These are phyloP conservation scores for Coregonus suidteri DNA, from an alignment of 2,797 vertebrate species.

Conservation along the genomic window DNA sequence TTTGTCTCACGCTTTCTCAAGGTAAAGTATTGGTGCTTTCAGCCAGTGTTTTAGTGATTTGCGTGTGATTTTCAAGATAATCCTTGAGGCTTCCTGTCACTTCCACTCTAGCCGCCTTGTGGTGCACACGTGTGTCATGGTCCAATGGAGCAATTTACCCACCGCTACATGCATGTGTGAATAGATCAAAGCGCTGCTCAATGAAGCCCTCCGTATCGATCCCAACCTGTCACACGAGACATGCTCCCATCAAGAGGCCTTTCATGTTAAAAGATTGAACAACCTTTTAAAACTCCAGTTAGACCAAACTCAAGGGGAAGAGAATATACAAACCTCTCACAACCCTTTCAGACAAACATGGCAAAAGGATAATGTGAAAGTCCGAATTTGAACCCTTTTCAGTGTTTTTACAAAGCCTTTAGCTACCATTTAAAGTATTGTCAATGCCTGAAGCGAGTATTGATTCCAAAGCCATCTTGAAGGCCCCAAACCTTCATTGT, in stretches of 20 bases:
- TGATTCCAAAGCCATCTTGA: slow-evolving; percentile 40
- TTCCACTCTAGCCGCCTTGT: slow-evolving; percentile 8
- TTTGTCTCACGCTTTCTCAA: not conserved
- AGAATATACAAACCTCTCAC: not conserved
- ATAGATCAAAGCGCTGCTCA: slow-evolving; percentile 23
- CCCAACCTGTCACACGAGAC: slow-evolving; percentile 27
- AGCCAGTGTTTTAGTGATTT: not conserved
- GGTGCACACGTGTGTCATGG: slow-evolving; percentile 1
- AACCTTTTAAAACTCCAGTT: slow-evolving; percentile 40
- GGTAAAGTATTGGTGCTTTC: not conserved
- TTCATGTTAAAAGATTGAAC: slow-evolving; percentile 21
- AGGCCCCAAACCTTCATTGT: not conserved
- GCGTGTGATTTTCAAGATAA: not conserved
- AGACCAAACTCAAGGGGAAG: slow-evolving; percentile 16
- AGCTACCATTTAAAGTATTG: slow-evolving; percentile 71
- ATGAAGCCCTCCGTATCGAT: slow-evolving; percentile 40
- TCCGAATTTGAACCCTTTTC: slow-evolving; percentile 50
- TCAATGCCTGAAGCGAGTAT: slow-evolving; percentile 65
- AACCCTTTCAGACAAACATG: not conserved
- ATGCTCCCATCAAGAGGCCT: slow-evolving; percentile 23
- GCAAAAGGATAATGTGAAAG: slow-evolving; percentile 54
- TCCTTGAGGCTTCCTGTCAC: slow-evolving; percentile 2
- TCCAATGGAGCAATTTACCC: slow-evolving; percentile 20
- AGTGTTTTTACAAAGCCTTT: slow-evolving; percentile 63
- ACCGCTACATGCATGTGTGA: slow-evolving; percentile 26